Evolutionary conservation across 2,113 vertebrate genomes (phyloP), one percentile per base, ranked within the genome.

Genomic region (Nothocercus julius): DNA sequence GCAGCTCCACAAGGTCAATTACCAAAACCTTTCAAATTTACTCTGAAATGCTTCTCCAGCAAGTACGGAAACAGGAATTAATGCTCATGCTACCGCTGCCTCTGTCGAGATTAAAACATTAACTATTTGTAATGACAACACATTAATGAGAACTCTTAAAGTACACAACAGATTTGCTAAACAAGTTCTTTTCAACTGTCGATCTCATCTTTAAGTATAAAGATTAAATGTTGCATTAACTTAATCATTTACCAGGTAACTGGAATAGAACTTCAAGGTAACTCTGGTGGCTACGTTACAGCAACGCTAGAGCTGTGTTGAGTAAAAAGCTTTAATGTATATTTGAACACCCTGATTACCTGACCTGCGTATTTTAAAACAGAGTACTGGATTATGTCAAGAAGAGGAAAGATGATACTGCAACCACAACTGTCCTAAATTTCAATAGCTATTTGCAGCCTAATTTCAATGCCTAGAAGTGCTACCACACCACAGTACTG

Each of bases 401-500:
- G 40, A 90, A 51, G 13, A 82, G 0, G 0, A 27, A 85, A 86
- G 58, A 20, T 73, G 49, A 69, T 66, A 76, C 0, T 1, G 40
- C 61, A 77, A 42, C 16, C 53, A 45, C 14, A 85, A 62, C 9
- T 89, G 47, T 59, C 7, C 67, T 38, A 3, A 30, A 49, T 36
- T 82, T 51, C 66, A 73, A 45, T 28, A 89, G 40, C 5, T 91
- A 28, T 85, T 87, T 85, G 61, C 84, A 85, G 40, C 34, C 40
- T 76, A 53, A 93, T 91, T 93, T 89, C 75, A 67, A 38, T 62
- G 24, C 40, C 75, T 85, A n/a, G 42, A 83, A 83, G n/a, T 40
- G 0, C 0, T 49, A 17, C 30, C 30, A 54, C 36, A 49, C 36
- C 36, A 51, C 30, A 74, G 14, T 34, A 67, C 9, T 51, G 17